A percentile compares a stretch with the other conserved stretches of the same genome.
Conservation (phyloP, 2,113 vertebrate species). For the Redunca redunca region DNA sequence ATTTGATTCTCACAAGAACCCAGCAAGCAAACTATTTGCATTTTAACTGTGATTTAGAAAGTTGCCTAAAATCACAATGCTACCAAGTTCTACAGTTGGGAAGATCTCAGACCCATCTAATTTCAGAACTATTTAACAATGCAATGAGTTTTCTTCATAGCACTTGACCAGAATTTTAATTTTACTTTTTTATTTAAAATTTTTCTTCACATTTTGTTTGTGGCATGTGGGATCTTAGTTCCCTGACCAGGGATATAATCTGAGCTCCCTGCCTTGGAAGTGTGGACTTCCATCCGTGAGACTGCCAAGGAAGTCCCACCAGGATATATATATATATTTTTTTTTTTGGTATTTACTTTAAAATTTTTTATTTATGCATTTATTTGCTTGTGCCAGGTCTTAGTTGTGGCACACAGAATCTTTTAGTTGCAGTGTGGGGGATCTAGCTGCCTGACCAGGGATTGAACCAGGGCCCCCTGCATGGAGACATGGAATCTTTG, state of each 20-base stretch:
- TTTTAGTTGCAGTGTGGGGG: background rate
- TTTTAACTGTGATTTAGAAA: background rate
- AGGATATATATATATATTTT: background rate
- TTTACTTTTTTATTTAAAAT: background rate
- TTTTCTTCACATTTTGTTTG: background rate
- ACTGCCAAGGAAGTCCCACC: background rate
- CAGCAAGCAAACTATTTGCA: background rate
- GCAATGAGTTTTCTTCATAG: background rate
- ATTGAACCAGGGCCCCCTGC: background rate
- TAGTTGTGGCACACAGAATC: background rate
- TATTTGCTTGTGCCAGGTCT: background rate
- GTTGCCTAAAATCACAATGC: background rate
- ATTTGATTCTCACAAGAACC: background rate
- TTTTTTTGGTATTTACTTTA: background rate
- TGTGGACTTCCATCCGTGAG: background rate
- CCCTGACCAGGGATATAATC: background rate
- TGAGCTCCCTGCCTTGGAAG: background rate
- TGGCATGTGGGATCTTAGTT: background rate
- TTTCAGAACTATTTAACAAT: background rate
- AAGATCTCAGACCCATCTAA: background rate
- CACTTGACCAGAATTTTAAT: background rate
- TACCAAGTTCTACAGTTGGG: background rate
- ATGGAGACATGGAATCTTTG: background rate
- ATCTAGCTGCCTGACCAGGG: background rate
- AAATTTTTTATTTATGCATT: background rate